phyloP scores from a whole-genome alignment of 2,797 vertebrate species.

The Alfaro cultratus region DNA sequence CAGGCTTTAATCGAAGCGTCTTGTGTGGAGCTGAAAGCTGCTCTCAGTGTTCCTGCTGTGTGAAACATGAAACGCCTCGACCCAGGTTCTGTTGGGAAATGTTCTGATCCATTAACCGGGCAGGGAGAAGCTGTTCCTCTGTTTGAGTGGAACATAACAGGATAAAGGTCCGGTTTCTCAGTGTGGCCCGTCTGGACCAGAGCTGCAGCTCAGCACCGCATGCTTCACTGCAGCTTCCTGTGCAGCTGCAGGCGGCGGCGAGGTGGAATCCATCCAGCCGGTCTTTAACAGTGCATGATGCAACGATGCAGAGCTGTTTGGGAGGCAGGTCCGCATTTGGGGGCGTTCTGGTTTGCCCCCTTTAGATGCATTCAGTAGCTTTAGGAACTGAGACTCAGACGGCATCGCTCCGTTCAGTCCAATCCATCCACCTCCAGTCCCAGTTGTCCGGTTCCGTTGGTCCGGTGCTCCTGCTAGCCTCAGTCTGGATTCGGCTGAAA shows the following conservation, averaged over 20 bases:
- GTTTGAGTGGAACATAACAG: constrained; percentile 3
- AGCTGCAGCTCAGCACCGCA: too few relatives aligned
- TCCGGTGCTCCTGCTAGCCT: too few relatives aligned
- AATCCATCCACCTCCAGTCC: too few relatives aligned
- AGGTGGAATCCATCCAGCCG: too few relatives aligned
- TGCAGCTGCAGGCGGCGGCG: too few relatives aligned
- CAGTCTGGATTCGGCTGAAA: too few relatives aligned
- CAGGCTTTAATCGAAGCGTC: not conserved
- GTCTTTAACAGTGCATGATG: not conserved
- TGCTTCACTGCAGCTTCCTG: too few relatives aligned
- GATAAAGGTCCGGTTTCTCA: constrained; percentile 5
- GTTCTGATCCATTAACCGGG: not conserved
- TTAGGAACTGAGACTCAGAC: not conserved
- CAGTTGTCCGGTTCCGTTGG: too few relatives aligned
- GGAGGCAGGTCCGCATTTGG: not conserved
- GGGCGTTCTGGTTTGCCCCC: not conserved
- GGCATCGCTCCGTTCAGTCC: too few relatives aligned
- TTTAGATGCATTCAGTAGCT: not conserved
- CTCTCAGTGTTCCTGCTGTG: not conserved
- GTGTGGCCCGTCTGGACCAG: not conserved
- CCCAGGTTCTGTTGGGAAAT: not conserved
- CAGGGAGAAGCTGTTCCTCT: not conserved
- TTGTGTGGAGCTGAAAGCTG: not conserved
- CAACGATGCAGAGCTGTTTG: not conserved
- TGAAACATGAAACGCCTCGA: constrained; percentile 1